Percentiles rank a stretch among this genome's conserved stretches.
Conservation (phyloP, 2,113 vertebrate genomes). For the Speoplatyrhinus poulsoni region DNA sequence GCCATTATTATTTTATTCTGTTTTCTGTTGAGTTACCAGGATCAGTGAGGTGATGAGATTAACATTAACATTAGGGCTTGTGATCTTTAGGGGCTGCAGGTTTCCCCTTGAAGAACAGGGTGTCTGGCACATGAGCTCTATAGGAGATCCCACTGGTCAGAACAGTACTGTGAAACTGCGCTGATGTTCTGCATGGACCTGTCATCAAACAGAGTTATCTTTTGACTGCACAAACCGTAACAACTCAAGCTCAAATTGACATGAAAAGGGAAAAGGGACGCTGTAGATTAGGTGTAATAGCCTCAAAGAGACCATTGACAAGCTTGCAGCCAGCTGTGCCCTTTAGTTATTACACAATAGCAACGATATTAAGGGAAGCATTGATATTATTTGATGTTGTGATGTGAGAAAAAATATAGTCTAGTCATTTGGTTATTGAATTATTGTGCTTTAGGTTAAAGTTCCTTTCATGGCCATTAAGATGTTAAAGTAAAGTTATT, state of each 20-base stretch:
- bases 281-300: no score
- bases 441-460: no score
- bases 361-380: not conserved
- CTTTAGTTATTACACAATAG: not conserved
- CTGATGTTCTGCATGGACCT: not conserved
- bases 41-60: not conserved
- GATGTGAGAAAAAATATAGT: no score
- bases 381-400: no score
- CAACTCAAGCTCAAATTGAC: no score
- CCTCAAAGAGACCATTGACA: not conserved
- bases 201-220: no score
- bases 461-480: no score
- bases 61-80: not conserved
- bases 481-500: no score
- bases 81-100: not conserved
- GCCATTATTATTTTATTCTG: conserved; percentile 16
- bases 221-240: not conserved
- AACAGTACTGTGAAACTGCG: not conserved
- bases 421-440: no score
- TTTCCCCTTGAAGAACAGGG: not conserved
- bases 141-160: not conserved
- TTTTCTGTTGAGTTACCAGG: not conserved
- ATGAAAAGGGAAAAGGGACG: no score
- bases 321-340: no score
- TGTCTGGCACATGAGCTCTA: not conserved